Conservation (phyloP, 2,113 vertebrate species). For the Hylia prasina region DNA sequence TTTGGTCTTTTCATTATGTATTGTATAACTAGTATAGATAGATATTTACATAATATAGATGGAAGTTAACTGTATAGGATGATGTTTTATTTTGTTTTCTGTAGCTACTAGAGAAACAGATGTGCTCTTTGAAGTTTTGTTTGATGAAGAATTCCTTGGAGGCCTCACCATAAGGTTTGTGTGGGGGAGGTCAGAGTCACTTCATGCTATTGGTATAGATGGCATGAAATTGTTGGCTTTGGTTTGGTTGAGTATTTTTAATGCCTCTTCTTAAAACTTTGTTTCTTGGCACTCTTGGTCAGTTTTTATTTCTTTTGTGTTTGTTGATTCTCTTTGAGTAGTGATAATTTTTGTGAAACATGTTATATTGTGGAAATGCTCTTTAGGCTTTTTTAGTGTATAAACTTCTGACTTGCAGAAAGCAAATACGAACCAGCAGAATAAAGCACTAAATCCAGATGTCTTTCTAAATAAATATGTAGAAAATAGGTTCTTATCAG, state of each 20-base stretch:
- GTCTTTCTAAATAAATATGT: not conserved
- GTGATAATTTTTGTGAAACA: not conserved
- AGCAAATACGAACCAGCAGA: not conserved
- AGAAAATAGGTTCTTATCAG: not conserved
- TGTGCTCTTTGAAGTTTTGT: conserved; percentile 94
- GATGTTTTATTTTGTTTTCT: conserved; percentile 18
- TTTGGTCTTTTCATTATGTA: not conserved
- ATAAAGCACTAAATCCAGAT: not conserved
- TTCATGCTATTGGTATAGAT: not conserved
- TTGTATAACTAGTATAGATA: not conserved
- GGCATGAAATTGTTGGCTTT: not conserved
- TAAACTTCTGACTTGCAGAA: not conserved
- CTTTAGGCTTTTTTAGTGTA: not conserved
- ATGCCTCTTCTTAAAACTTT: not conserved
- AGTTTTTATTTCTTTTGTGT: not conserved
- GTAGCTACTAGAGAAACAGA: conserved; percentile 91
- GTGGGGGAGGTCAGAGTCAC: not conserved
- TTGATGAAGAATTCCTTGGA: conserved; percentile 96
- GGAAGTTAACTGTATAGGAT: not conserved
- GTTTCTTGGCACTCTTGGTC: not conserved
- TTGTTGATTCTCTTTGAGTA: not conserved
- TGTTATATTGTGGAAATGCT: not conserved
- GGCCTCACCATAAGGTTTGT: conserved; percentile 92
- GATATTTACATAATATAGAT: not conserved
- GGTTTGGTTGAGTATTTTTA: not conserved